A percentile compares a stretch with the other conserved stretches of the same genome.
These are phyloP conservation scores for Centrocercus urophasianus DNA, from an alignment of 2,113 vertebrate genomes.

Conservation along the genomic window DNA sequence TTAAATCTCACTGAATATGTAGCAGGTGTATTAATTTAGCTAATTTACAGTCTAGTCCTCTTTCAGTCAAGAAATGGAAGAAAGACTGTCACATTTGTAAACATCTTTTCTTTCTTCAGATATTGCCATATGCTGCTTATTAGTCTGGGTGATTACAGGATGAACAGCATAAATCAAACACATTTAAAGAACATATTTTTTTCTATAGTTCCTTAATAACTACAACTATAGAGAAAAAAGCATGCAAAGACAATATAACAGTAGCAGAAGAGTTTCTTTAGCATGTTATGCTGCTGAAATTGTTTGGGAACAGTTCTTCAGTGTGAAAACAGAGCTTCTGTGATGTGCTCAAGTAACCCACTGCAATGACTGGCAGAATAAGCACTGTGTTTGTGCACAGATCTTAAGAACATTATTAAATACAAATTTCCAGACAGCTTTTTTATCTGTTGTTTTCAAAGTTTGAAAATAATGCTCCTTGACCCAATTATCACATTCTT, in stretches of 20 bases:
- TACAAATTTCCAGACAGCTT: fast-evolving
- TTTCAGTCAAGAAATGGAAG: not conserved
- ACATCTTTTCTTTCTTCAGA: not conserved
- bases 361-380: not conserved
- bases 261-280: not conserved
- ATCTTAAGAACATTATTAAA: not conserved
- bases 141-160: not conserved
- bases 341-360: not conserved
- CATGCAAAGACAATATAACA: not conserved
- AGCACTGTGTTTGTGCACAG: not conserved
- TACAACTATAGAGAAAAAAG: not conserved
- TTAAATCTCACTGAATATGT: not conserved
- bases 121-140: not conserved
- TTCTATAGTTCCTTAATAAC: not conserved
- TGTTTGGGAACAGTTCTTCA: not conserved
- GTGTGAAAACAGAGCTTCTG: not conserved
- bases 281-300: not conserved
- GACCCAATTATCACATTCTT: not conserved
- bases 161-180: not conserved
- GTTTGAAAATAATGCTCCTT: not conserved
- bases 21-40: not conserved
- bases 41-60: not conserved
- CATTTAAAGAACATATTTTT: not conserved
- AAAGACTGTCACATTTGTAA: not conserved
- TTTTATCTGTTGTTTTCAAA: not conserved